These are phyloP conservation scores for Dexiosoma caninum DNA, from an alignment of 2,888 invertebrate species.

Conservation along the genomic window DNA sequence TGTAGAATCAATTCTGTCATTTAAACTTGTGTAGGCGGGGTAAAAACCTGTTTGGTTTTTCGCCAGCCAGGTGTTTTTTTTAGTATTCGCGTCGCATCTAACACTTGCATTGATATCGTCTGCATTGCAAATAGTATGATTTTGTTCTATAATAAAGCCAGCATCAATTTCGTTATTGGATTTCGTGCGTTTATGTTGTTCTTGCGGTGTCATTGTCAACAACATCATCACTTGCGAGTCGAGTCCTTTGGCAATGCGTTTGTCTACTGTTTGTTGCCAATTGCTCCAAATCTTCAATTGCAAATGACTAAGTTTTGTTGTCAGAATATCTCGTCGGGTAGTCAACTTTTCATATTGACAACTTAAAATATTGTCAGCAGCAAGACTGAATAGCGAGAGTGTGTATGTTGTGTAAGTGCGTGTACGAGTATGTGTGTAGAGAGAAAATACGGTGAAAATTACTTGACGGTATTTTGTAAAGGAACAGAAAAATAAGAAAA, in stretches of 20 bases:
- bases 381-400: constrained; percentile 28
- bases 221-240: constrained; percentile 70
- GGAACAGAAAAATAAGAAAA: too few species aligned
- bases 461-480: constrained; percentile 27
- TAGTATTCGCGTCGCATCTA: not conserved
- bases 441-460: constrained; percentile 2
- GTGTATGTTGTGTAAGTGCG: constrained; percentile 4
- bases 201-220: constrained; percentile 9
- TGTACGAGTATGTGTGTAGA: not conserved
- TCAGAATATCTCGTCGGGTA: constrained; percentile 71
- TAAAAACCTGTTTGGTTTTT: constrained; percentile 21
- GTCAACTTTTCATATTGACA: constrained; percentile 67
- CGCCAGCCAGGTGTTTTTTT: constrained; percentile 44
- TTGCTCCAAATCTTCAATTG: constrained; percentile 79
- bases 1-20: not conserved
- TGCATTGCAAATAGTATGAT: not conserved
- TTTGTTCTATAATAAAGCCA: not conserved
- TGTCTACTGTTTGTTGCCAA: constrained; percentile 80
- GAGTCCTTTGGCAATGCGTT: constrained; percentile 77
- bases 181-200: not conserved
- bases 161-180: not conserved
- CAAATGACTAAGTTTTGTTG: constrained; percentile 77
- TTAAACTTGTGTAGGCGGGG: not conserved
- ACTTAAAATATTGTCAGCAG: constrained; percentile 50
- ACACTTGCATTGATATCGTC: not conserved